Base-by-base conservation (phyloP, 2,113 vertebrate species). In the Pedionomus torquatus region DNA sequence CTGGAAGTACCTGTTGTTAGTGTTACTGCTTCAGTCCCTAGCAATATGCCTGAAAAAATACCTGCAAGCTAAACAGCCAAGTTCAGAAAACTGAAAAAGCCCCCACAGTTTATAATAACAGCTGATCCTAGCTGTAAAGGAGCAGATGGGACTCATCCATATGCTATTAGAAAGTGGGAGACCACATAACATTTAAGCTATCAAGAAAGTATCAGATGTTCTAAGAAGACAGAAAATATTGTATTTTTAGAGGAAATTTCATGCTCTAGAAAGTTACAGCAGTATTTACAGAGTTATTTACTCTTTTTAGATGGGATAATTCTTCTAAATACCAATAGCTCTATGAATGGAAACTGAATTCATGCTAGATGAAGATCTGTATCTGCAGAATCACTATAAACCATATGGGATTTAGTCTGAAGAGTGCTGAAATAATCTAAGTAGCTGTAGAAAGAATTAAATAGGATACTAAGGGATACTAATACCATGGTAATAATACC, bases 141-240 rank as follows among this genome's bases (percentile, higher is more conserved):
- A 92, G 65, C 84, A 95, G 91, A 91, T 94, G 91, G 78, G 30
- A 94, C 52, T 94, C 57, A 89, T 60, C 61, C 35, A 82, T 79
- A 69, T 87, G 70, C 61, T 82, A 21, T 61, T 57, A 93, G 55
- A 69, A 95, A 76, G 80, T 69, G 70, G 57, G 37, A 84, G 74
- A 85, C 86, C 61, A 70, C 48, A 95, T 46, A 81, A 41, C 48
- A 68, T 75, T 39, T 81, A 93, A 78, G 25, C 80, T 84, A 81
- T 48, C 17, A 31, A 57, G 13, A 71, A 83, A 65, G 49, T 48
- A 94, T 86, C 54, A 77, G 55, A 68, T 75, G 11, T 68, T 84
- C 48, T 84, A 68, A 89, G 10, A 68, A 39, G 83, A 87, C 28
- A 70, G 35, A 82, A 94, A 91, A 90, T 81, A 37, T 0, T 69